phyloP scores from a whole-genome alignment of 53 echinoderm and acorn worm species.

The Arbacia lixula region DNA sequence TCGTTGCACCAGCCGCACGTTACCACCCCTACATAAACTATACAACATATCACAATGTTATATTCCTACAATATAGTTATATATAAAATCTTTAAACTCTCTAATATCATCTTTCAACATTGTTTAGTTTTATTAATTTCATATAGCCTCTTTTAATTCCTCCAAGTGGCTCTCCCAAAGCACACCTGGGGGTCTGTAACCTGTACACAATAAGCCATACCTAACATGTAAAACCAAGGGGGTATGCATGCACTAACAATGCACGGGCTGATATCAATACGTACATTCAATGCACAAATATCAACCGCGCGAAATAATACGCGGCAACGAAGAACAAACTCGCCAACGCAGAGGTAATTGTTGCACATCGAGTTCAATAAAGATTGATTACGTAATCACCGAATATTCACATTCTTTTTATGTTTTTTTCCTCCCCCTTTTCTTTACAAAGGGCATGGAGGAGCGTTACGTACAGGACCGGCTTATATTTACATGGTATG shows the following conservation, averaged over 20 bases:
- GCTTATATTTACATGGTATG: slow-evolving; percentile 44
- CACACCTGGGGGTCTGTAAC: not conserved
- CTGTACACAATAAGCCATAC: not conserved
- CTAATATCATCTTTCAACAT: too few relatives aligned
- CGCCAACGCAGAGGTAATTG: slow-evolving; percentile 1
- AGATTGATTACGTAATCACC: slow-evolving; percentile 48
- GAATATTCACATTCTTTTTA: slow-evolving; percentile 28
- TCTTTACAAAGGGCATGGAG: slow-evolving; percentile 24
- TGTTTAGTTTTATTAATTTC: too few relatives aligned
- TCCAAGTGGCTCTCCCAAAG: not conserved
- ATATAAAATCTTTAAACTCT: too few relatives aligned
- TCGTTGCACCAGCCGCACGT: too few relatives aligned
- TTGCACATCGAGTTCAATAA: slow-evolving; percentile 23
- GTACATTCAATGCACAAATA: slow-evolving; percentile 29
- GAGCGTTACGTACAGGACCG: not conserved
- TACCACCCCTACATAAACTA: too few relatives aligned
- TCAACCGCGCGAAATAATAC: slow-evolving; percentile 35
- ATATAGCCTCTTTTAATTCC: too few relatives aligned
- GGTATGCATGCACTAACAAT: too few relatives aligned
- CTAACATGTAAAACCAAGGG: not conserved
- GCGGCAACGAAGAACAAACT: slow-evolving; percentile 17
- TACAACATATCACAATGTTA: too few relatives aligned
- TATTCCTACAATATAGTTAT: too few relatives aligned
- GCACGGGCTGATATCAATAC: slow-evolving; percentile 19
- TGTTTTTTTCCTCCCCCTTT: too few relatives aligned